Percentiles rank a stretch among this genome's conserved stretches.
Evolutionary conservation across 2,797 vertebrate species (phyloP).

Genomic region (Acanthis flammea): DNA sequence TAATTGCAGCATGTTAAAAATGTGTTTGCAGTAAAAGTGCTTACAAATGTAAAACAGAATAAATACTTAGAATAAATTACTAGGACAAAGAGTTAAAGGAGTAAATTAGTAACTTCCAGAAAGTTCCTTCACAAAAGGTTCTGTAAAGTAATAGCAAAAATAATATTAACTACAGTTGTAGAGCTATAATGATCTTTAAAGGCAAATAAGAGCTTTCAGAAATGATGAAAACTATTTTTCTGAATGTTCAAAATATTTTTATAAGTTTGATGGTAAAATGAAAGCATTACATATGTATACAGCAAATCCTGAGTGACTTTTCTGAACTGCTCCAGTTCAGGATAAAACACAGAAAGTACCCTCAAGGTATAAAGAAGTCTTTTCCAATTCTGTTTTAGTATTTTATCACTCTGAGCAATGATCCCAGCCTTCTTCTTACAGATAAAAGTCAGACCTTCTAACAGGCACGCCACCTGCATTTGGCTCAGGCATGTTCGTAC

Average conservation of each 20-base stretch:
- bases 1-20: not conserved
- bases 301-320: not conserved
- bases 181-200: not conserved
- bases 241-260: not conserved
- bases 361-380: not conserved
- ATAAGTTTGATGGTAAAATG: not conserved
- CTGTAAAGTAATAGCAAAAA: not conserved
- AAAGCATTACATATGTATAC: not conserved
- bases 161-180: not conserved
- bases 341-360: not conserved
- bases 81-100: not conserved
- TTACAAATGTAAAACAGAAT: not conserved
- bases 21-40: not conserved
- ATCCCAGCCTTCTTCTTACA: not conserved
- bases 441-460: not conserved
- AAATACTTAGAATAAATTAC: not conserved
- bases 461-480: not conserved
- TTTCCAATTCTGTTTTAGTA: not conserved
- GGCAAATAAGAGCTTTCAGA: not conserved
- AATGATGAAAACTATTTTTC: not conserved
- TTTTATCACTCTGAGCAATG: not conserved
- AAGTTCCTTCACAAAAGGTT: not conserved
- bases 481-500: not conserved
- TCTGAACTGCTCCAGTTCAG: not conserved
- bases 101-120: not conserved